Conservation (phyloP, 2,888 invertebrate genomes). For the Petrolisthes manimaculis region DNA sequence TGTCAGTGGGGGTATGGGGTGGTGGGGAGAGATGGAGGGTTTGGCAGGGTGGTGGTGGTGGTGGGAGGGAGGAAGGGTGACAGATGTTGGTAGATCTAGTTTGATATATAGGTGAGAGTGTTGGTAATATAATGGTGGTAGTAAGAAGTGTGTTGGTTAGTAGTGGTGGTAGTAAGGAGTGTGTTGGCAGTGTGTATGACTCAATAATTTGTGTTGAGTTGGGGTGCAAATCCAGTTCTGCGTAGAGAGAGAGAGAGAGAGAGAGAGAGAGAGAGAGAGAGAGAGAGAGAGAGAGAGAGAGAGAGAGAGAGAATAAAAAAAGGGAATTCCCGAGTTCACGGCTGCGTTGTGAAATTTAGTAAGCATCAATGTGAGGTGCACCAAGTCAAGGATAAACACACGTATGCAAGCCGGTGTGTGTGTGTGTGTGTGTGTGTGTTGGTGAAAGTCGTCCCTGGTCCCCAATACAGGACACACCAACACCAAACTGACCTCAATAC, state of each 20-base stretch:
- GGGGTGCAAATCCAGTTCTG: too few relatives aligned
- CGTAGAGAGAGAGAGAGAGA: not conserved
- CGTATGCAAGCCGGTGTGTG: not conserved
- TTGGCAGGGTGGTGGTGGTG: not conserved
- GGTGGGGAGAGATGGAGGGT: not conserved
- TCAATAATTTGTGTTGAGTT: too few relatives aligned
- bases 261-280: not conserved
- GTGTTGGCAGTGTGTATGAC: not conserved
- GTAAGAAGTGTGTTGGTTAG: not conserved
- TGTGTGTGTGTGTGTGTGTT: not conserved
- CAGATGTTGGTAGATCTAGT: not conserved
- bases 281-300: conserved; percentile 38
- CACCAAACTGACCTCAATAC: too few relatives aligned
- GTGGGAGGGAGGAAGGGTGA: not conserved
- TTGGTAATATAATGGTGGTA: not conserved
- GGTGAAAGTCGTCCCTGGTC: too few relatives aligned
- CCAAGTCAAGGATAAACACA: not conserved
- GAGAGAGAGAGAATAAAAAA: not conserved
- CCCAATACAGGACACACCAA: too few relatives aligned
- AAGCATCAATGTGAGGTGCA: not conserved
- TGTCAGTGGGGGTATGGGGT: not conserved
- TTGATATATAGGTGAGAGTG: not conserved
- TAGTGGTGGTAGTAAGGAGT: not conserved
- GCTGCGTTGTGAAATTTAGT: not conserved
- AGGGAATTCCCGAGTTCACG: not conserved